phyloP scores from a whole-genome alignment of 92 coral and sea anemone genomes.

The Phenganax stokvisi region DNA sequence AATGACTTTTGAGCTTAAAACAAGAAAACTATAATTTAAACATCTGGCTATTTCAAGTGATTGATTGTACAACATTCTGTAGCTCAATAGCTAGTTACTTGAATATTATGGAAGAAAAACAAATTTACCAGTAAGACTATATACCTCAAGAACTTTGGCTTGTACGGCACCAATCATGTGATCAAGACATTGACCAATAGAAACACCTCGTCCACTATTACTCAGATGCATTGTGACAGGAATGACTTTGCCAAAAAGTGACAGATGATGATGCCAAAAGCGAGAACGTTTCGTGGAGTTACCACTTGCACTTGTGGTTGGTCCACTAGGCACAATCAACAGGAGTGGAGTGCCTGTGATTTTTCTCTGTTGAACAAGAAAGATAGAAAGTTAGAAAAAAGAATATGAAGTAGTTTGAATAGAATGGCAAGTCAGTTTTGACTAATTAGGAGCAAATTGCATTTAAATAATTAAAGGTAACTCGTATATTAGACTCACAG shows the following conservation, averaged over 20 bases:
- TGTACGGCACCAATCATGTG: conserved; percentile 98
- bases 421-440: background rate
- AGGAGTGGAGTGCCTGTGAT: conserved; percentile 91
- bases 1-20: conserved; percentile 79
- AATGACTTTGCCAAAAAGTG: conserved; percentile 92
- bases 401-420: background rate
- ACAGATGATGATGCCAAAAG: conserved; percentile 99
- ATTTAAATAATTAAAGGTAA: background rate
- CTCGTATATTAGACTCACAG: conserved; percentile 41
- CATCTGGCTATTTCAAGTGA: background rate
- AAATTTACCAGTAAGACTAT: background rate
- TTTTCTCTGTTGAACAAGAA: conserved; percentile 63
- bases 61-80: background rate
- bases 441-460: background rate
- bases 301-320: conserved; percentile 88
- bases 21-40: background rate
- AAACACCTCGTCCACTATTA: conserved; percentile 95
- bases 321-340: conserved; percentile 96
- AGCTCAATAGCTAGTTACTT: too few relatives aligned
- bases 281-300: conserved; percentile 87
- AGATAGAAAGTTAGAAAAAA: background rate
- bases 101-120: too few relatives aligned
- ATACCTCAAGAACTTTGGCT: conserved; percentile 92
- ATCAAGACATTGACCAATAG: conserved; percentile 93
- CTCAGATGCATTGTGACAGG: conserved; percentile 99